Percentiles rank a stretch among this genome's conserved stretches.
Evolutionary conservation across 2,888 invertebrate species (phyloP).

Genomic region (Aethes cnicana): DNA sequence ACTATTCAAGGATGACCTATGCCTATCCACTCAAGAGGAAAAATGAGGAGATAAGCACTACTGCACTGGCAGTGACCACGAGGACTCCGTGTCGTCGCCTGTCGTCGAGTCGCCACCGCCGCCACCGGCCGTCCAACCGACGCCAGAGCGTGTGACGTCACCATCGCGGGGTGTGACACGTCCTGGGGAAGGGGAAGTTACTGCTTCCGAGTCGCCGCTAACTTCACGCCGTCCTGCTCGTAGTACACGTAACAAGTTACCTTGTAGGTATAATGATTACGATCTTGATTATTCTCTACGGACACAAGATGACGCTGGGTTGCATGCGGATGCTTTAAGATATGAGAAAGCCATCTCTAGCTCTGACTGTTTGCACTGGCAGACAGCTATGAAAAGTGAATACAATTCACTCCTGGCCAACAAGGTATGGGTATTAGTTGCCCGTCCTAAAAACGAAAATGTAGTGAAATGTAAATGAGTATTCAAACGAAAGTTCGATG

Average conservation of each 20-base stretch:
- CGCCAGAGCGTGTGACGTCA: background rate
- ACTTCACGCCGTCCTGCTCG: background rate
- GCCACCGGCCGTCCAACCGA: too few relatives aligned
- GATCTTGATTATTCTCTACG: background rate
- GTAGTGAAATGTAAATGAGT: too few relatives aligned
- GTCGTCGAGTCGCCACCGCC: background rate
- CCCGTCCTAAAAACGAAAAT: too few relatives aligned
- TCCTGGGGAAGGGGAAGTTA: too few relatives aligned
- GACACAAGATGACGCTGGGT: background rate
- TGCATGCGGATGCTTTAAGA: constrained; percentile 8
- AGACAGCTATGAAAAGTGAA: too few relatives aligned
- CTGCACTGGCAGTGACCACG: background rate
- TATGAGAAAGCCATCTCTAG: too few relatives aligned
- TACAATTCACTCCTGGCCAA: too few relatives aligned
- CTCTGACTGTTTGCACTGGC: too few relatives aligned
- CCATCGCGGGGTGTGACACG: background rate
- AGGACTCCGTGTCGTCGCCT: background rate
- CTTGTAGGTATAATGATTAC: background rate
- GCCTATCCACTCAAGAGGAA: background rate
- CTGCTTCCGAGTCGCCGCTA: background rate
- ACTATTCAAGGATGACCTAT: background rate
- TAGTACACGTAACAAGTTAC: background rate
- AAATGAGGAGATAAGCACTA: too few relatives aligned
- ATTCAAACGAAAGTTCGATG: too few relatives aligned
- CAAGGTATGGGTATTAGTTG: too few relatives aligned